A percentile compares a stretch with the other conserved stretches of the same genome.
These are phyloP conservation scores for Sarotherodon lohbergeri DNA, from an alignment of 2,113 vertebrate species.

Conservation along the genomic window DNA sequence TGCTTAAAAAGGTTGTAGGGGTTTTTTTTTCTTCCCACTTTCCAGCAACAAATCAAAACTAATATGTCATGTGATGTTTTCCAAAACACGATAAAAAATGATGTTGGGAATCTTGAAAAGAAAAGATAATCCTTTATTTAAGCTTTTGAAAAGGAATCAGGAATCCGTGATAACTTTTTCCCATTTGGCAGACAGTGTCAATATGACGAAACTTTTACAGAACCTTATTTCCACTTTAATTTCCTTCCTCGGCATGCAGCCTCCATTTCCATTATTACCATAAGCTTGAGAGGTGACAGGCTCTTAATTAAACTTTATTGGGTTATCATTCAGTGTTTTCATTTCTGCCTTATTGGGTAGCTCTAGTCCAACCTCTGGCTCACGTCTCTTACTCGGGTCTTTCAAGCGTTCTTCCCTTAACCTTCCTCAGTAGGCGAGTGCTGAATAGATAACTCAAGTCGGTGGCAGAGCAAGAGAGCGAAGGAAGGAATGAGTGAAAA, in stretches of 20 bases:
- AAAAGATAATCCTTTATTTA: neutral
- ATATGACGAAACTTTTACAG: slow-evolving; percentile 18
- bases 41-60: neutral
- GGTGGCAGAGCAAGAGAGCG: neutral
- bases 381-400: neutral
- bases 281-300: slow-evolving; percentile 57
- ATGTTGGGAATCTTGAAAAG: neutral
- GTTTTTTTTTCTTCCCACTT: rapidly evolving
- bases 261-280: slow-evolving; percentile 51
- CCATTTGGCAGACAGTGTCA: neutral
- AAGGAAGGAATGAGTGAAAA: neutral
- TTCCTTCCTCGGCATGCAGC: slow-evolving; percentile 43
- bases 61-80: neutral
- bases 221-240: slow-evolving; percentile 44
- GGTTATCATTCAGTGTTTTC: slow-evolving; percentile 61
- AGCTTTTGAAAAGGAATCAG: neutral
- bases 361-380: neutral
- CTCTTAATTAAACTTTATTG: slow-evolving; percentile 69
- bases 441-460: neutral
- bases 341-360: slow-evolving; percentile 40
- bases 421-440: neutral
- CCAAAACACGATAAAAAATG: neutral
- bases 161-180: neutral
- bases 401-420: neutral
- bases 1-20: neutral